Evolutionary conservation across 2,888 invertebrate species (phyloP).

Genomic region (Caenorhabditis parvicauda): DNA sequence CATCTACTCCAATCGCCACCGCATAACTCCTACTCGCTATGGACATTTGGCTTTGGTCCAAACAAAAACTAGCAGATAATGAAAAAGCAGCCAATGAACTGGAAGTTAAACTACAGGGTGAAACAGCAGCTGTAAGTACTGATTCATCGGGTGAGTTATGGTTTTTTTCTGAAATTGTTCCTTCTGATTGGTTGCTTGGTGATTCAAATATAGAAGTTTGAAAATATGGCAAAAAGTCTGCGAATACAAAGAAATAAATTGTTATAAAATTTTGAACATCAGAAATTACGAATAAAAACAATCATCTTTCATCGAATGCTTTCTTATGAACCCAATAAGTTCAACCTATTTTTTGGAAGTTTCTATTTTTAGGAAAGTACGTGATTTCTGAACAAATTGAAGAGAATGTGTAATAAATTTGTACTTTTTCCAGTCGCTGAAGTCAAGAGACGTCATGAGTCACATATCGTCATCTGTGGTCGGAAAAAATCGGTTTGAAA

Average conservation of each 20-base stretch:
- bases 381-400: too few species aligned
- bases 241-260: conserved; percentile 4
- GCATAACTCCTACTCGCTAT: conserved; percentile 15
- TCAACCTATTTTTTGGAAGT: too few species aligned
- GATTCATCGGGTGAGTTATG: conserved; percentile 23
- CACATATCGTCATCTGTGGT: conserved; percentile 35
- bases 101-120: conserved; percentile 34
- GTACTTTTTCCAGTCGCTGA: conserved; percentile 20
- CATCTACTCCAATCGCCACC: too few species aligned
- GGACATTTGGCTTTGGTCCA: conserved; percentile 45
- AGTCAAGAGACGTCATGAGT: conserved; percentile 26
- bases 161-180: neutral
- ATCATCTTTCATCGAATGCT: too few species aligned
- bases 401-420: neutral
- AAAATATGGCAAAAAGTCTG: neutral
- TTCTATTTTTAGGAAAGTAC: too few species aligned
- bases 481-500: conserved; percentile 31
- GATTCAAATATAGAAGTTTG: neutral
- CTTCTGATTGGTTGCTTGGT: neutral
- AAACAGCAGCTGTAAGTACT: conserved; percentile 6
- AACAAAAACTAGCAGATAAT: conserved; percentile 35
- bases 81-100: conserved; percentile 29
- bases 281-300: neutral
- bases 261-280: neutral
- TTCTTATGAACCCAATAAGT: too few species aligned